Evolutionary conservation across 1,140 invertebrate species (phyloP).

Genomic region (Drosophila sturtevanti): DNA sequence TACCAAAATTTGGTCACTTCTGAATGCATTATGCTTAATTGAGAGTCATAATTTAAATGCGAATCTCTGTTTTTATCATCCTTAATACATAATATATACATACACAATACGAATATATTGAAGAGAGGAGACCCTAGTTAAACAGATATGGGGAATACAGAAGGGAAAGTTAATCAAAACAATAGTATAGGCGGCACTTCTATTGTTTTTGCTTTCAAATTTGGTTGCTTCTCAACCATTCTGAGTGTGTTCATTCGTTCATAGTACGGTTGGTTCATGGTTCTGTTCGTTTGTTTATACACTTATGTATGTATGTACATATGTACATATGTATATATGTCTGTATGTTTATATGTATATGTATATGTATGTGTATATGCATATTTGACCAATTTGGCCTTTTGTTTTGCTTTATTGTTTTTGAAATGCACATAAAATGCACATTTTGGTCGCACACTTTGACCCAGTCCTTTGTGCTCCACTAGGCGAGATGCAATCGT

Average conservation of each 20-base stretch:
- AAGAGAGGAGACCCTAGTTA: not conserved
- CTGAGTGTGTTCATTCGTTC: not conserved
- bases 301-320: constrained; percentile 2
- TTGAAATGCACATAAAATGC: constrained; percentile 71
- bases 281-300: not conserved
- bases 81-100: constrained; percentile 61
- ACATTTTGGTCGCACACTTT: constrained; percentile 22
- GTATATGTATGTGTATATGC: too few relatives aligned
- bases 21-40: constrained; percentile 7
- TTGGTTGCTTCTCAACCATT: not conserved
- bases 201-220: constrained; percentile 33
- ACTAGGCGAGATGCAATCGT: constrained; percentile 37
- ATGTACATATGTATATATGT: constrained; percentile 11
- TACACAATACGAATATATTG: constrained; percentile 23
- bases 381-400: constrained; percentile 44
- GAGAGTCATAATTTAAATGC: constrained; percentile 51
- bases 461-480: constrained; percentile 27
- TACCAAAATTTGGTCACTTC: constrained; percentile 23
- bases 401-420: constrained; percentile 72
- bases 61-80: constrained; percentile 55
- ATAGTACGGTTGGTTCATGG: too few relatives aligned
- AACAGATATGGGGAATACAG: not conserved
- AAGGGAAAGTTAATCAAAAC: constrained; percentile 47
- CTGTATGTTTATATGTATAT: not conserved
- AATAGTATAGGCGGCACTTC: constrained; percentile 29